Conservation (phyloP, 2,113 vertebrate species). For the Plecotus auritus region DNA sequence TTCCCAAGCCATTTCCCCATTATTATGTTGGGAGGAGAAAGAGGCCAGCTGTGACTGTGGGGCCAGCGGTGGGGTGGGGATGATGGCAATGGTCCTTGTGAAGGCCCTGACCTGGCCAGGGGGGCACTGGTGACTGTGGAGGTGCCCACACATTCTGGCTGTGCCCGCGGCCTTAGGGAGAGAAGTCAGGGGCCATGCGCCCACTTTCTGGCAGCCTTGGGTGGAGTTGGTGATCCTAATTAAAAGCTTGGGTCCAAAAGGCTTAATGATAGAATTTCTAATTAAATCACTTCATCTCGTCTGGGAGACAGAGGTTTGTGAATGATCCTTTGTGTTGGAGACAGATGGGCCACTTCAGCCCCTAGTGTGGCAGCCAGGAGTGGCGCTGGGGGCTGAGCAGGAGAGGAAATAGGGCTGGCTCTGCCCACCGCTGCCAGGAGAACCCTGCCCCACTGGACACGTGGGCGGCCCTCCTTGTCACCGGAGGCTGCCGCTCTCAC, state of each 20-base stretch:
- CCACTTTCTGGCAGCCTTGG: constrained; percentile 23
- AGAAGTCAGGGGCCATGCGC: background rate
- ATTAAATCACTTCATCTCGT: constrained; percentile 84
- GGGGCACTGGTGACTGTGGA: background rate
- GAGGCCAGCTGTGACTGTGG: background rate
- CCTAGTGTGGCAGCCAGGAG: background rate
- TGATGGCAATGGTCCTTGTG: background rate
- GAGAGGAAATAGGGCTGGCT: too few species aligned
- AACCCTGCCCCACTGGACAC: background rate
- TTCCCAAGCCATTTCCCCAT: background rate
- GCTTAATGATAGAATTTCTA: constrained; percentile 80
- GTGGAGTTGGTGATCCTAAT: constrained; percentile 72
- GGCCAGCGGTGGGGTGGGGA: background rate
- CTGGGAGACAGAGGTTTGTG: constrained; percentile 75
- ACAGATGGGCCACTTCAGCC: constrained; percentile 4
- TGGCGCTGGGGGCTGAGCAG: background rate
- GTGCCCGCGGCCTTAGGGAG: background rate
- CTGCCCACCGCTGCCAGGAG: background rate
- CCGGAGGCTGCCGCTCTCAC: background rate
- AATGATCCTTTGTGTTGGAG: constrained; percentile 42
- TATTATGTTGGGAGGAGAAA: background rate
- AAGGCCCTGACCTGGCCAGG: background rate
- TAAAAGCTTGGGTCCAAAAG: constrained; percentile 79
- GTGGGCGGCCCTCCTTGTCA: rapidly evolving
- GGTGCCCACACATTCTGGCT: background rate